Evolutionary conservation across 2,113 vertebrate genomes (phyloP).

Genomic region (Coregonus clupeaformis): DNA sequence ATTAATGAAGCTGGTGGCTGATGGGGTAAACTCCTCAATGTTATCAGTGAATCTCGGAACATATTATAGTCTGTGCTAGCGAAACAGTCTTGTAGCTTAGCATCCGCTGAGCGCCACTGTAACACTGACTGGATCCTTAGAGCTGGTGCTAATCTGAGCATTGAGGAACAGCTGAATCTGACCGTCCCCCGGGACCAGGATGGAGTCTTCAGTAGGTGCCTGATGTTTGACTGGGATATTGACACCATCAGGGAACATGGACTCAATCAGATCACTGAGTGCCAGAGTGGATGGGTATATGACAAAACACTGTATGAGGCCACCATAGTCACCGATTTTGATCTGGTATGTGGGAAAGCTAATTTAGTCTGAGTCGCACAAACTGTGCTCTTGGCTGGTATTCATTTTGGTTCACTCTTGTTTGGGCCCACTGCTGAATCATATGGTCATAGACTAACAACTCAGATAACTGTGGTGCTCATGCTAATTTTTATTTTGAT

Average conservation of each 20-base stretch:
- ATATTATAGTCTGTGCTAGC: too few relatives aligned
- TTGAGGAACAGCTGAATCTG: constrained; percentile 73
- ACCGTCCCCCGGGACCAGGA: constrained; percentile 64
- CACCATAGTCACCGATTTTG: constrained; percentile 70
- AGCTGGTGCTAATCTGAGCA: constrained; percentile 62
- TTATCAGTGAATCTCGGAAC: too few relatives aligned
- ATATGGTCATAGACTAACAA: constrained; percentile 61
- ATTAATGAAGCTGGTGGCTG: too few relatives aligned
- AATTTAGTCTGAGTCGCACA: constrained; percentile 53
- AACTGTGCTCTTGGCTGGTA: constrained; percentile 54
- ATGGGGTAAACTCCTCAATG: too few relatives aligned
- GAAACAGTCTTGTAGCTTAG: too few relatives aligned
- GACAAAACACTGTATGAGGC: constrained; percentile 50
- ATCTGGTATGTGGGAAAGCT: constrained; percentile 62
- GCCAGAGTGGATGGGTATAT: constrained; percentile 78
- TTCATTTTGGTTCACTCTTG: constrained; percentile 56
- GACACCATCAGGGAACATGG: constrained; percentile 62
- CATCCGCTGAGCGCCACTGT: constrained; percentile 65
- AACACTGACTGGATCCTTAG: constrained; percentile 71
- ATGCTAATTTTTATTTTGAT: constrained; percentile 49
- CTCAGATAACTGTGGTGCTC: constrained; percentile 51
- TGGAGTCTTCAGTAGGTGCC: constrained; percentile 74
- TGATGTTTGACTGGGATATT: constrained; percentile 77
- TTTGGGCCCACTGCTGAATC: constrained; percentile 68
- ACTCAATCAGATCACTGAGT: constrained; percentile 73